Conservation (phyloP, 2,113 vertebrate genomes). For the Elgaria multicarinata region DNA sequence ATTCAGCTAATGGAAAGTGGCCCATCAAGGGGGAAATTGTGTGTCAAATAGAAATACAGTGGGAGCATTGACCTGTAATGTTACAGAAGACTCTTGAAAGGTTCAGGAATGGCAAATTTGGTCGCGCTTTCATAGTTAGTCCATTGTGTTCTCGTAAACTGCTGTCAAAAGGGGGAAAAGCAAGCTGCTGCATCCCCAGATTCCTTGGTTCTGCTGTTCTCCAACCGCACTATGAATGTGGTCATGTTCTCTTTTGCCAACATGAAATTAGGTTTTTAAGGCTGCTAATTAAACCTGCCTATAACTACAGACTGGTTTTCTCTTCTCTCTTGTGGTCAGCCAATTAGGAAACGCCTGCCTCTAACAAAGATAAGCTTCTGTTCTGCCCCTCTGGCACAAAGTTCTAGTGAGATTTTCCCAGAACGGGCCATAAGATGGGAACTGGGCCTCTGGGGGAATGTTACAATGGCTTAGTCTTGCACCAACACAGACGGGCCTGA, state of each 20-base stretch:
- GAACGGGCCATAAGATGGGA: not conserved
- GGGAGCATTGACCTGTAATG: not conserved
- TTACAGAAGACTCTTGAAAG: conserved; percentile 2
- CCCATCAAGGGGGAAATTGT: not conserved
- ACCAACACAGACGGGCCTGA: not conserved
- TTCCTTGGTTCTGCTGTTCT: conserved; percentile 60
- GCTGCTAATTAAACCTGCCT: conserved; percentile 61
- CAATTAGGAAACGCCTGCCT: conserved; percentile 18
- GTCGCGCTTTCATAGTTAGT: not conserved
- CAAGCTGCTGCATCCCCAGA: conserved; percentile 40
- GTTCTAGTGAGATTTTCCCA: not conserved
- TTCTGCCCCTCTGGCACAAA: not conserved
- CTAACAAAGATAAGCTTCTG: conserved; percentile 1
- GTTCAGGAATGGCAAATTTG: not conserved
- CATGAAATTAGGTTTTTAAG: conserved; percentile 64
- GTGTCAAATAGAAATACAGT: not conserved
- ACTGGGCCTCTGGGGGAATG: not conserved
- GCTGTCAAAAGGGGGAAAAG: not conserved
- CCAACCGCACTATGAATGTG: conserved; percentile 59
- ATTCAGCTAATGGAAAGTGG: not conserved
- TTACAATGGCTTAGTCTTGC: not conserved
- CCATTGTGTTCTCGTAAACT: conserved; percentile 21
- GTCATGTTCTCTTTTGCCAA: conserved; percentile 70
- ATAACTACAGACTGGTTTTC: conserved; percentile 48
- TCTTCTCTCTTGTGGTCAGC: not conserved